Base-by-base conservation (phyloP, 1,140 invertebrate species). In the Microplitis demolitor region DNA sequence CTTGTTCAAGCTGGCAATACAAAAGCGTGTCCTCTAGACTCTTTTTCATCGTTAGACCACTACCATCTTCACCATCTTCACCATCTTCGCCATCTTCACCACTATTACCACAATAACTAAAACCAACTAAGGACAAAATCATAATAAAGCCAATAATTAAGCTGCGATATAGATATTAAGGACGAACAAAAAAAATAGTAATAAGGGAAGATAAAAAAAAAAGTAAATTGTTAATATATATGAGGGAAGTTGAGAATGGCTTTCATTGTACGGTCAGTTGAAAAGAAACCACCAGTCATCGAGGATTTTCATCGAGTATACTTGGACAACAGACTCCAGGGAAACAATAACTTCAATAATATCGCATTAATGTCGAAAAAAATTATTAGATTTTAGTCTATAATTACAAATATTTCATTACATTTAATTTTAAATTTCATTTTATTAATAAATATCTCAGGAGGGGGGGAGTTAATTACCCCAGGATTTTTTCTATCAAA, bases 131-230 rank as follows among this genome's bases (percentile, higher is more conserved):
- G 58, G 69, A 68, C 66, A 54, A 69, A 75, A 72, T 75, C 16
- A 75, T 75, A 71, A 75, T 75, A 69, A 71, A 72, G 69, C 69
- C 74, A 72, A 75, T 75, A 75, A 75, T 75, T 75, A 75, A 75
- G 69, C 53, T 35, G 45, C 54, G 31, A 66, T 71, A 71, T 62
- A 74, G 72, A 13, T 24, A 39, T 39, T 14, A 11, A 45, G 33
- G 33, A 50, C n/a, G 53, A 35, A 58, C 8, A 34, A 58, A 16
- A 33, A 35, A 62, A 13, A 33, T 14, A n/a, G 11, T 13, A 5
- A 37, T 45, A 45, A 11, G 39, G 11, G 11, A 45, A 45, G 6
- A 45, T 45, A 45, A 45, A 45, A 9, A 45, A 45, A 34, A 33
- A 69, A 6, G 14, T 33, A 16, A 35, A 35, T 13, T 8, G 16